These are phyloP conservation scores for Xiphophorus maculatus DNA, from an alignment of 2,113 vertebrate genomes.

Conservation along the genomic window DNA sequence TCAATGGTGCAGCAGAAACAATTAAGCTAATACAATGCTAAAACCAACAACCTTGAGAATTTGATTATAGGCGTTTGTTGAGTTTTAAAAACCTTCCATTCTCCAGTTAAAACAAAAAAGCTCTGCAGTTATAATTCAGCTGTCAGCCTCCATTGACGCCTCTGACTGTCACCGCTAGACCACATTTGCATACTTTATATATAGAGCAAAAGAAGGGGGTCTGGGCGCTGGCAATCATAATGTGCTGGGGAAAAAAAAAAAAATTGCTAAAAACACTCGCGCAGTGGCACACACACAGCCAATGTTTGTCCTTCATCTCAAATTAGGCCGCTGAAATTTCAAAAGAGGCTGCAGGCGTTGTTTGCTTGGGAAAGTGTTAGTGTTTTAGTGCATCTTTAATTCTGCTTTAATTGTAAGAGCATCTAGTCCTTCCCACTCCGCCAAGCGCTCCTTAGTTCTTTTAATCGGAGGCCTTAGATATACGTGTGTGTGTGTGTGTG, in stretches of 20 bases:
- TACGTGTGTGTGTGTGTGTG: constrained; percentile 54
- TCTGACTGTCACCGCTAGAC: constrained; percentile 83
- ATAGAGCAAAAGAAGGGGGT: constrained; percentile 78
- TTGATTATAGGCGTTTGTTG: constrained; percentile 98
- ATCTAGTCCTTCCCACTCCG: constrained; percentile 41
- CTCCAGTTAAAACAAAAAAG: constrained; percentile 87
- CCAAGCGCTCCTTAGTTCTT: constrained; percentile 78
- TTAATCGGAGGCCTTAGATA: constrained; percentile 71
- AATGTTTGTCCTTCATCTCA: constrained; percentile 85
- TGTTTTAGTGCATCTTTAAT: constrained; percentile 83
- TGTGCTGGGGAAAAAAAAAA: constrained; percentile 57
- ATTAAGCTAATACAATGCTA: constrained; percentile 98
- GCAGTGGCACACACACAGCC: constrained; percentile 35
- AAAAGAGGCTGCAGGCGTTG: constrained; percentile 81
- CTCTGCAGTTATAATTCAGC: constrained; percentile 87
- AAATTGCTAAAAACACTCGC: constrained; percentile 38
- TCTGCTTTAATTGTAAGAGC: constrained; percentile 77
- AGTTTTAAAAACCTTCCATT: constrained; percentile 89
- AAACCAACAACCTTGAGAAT: constrained; percentile 95
- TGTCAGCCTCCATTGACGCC: constrained; percentile 86
- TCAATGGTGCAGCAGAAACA: constrained; percentile 96
- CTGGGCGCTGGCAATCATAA: constrained; percentile 78
- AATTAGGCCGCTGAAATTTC: constrained; percentile 84
- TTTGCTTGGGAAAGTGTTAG: constrained; percentile 82
- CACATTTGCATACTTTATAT: constrained; percentile 88